Conservation (phyloP, 1,140 invertebrate genomes). For the Sminthurides bifidus region DNA sequence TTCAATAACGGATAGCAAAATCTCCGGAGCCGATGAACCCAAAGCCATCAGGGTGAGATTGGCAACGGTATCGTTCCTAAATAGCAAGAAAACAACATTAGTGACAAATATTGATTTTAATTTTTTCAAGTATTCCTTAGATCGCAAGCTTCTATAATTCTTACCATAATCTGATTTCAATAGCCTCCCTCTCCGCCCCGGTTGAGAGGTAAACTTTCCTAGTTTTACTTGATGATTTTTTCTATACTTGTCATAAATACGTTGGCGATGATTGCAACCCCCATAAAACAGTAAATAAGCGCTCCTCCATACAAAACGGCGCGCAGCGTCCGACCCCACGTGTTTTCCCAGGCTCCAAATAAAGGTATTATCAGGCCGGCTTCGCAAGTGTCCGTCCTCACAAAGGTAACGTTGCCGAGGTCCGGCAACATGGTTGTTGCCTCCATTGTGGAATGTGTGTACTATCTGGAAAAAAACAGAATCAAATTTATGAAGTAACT, state of each 20-base stretch:
- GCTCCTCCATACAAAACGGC: too few species aligned
- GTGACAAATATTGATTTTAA: background rate
- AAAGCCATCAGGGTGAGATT: conserved; percentile 58
- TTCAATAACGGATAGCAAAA: conserved; percentile 51
- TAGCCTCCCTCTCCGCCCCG: conserved; percentile 32
- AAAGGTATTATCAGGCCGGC: too few species aligned
- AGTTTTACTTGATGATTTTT: conserved; percentile 52
- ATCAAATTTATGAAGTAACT: too few species aligned
- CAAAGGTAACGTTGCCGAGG: too few species aligned
- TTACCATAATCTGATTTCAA: conserved; percentile 45
- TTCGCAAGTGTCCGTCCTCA: too few species aligned
- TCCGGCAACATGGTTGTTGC: too few species aligned
- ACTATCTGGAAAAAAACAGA: too few species aligned
- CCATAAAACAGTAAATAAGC: too few species aligned
- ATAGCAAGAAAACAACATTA: conserved; percentile 41
- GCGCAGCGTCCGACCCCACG: too few species aligned
- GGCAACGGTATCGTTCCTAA: conserved; percentile 54
- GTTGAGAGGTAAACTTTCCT: conserved; percentile 35
- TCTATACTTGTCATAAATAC: conserved; percentile 53
- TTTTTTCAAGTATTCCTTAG: background rate
- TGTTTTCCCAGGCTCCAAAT: too few species aligned
- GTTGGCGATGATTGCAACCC: conserved; percentile 51
- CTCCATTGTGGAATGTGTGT: too few species aligned
- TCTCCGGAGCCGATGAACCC: conserved; percentile 53
- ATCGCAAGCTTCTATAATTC: background rate